Evolutionary conservation across 2,888 invertebrate genomes (phyloP), one percentile per base, ranked within the genome.

Genomic region (Hypselothyrea guttata): DNA sequence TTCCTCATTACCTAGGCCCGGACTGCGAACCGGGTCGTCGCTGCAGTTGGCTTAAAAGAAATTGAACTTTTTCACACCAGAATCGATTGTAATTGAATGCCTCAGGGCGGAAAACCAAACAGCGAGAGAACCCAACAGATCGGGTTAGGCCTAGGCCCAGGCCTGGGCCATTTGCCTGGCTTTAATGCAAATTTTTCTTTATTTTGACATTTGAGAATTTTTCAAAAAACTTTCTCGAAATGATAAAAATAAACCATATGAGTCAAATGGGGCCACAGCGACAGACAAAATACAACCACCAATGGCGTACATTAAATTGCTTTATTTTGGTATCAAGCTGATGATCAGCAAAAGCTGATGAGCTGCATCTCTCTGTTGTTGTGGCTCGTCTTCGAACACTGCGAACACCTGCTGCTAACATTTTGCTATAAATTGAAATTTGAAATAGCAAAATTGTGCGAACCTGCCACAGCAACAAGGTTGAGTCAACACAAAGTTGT

Each of bases 1-100:
- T 78, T 78, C 78, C 78, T 84, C 78, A 78, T 78, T 78, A 78
- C 78, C 22, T 22, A 75, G 53, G 79, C 83, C 76, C 34, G 28
- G 27, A 55, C 40, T 55, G 63, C 70, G 77, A 84, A 82, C 82
- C 68, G 83, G n/a, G n/a, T n/a, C n/a, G n/a, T n/a, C n/a, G n/a
- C n/a, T n/a, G n/a, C n/a, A n/a, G 68, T 71, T 67, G 57, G 67
- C 68, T 53, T 46, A 61, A 78, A 84, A 83, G 83, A 87, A 87
- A 86, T 87, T 86, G 87, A 84, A 87, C 87, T 84, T 87, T 86
- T 86, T 86, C 87, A 86, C 87, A 86, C 87, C 83, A 87, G 87
- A 86, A 87, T 86, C 86, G 87, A 87, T 86, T 84, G 83, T 87
- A 86, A 86, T 87, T 86, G 86, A 87, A 86, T 86, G 86, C 87